phyloP scores from a whole-genome alignment of 2,888 invertebrate species.

The Ophion obscuratus region DNA sequence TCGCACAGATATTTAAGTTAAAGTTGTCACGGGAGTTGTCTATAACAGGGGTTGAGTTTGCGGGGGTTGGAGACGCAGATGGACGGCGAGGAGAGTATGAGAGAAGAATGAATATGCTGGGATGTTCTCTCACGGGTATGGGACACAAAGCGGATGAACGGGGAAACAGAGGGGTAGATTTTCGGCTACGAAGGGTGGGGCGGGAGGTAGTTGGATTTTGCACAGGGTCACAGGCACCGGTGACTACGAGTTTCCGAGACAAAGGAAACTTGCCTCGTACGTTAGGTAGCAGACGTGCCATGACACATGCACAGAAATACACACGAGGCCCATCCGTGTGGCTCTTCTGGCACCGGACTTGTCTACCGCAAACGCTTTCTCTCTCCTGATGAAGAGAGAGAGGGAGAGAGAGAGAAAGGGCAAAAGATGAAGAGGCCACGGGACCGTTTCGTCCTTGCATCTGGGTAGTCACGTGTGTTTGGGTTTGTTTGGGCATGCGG shows the following conservation, averaged over 20 bases:
- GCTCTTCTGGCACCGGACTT: conserved; percentile 49
- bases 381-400: not conserved
- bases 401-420: conserved; percentile 7
- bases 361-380: conserved; percentile 34
- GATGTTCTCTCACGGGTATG: conserved; percentile 20
- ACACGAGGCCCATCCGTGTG: conserved; percentile 45
- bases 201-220: conserved; percentile 66
- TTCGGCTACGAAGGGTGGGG: conserved; percentile 16
- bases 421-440: not conserved
- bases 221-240: conserved; percentile 59
- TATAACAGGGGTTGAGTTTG: conserved; percentile 53
- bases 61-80: conserved; percentile 4
- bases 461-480: not conserved
- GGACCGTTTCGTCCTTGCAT: not conserved
- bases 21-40: conserved; percentile 71
- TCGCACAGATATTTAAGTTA: conserved; percentile 71
- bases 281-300: conserved; percentile 78
- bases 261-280: conserved; percentile 81
- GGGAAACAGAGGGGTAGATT: conserved; percentile 43
- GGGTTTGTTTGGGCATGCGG: not conserved
- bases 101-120: conserved; percentile 45
- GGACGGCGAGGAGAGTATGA: conserved; percentile 33
- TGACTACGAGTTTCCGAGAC: conserved; percentile 75
- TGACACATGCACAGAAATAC: conserved; percentile 71
- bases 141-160: conserved; percentile 18